phyloP scores from a whole-genome alignment of 2,113 vertebrate genomes.

The Gila orcuttii region DNA sequence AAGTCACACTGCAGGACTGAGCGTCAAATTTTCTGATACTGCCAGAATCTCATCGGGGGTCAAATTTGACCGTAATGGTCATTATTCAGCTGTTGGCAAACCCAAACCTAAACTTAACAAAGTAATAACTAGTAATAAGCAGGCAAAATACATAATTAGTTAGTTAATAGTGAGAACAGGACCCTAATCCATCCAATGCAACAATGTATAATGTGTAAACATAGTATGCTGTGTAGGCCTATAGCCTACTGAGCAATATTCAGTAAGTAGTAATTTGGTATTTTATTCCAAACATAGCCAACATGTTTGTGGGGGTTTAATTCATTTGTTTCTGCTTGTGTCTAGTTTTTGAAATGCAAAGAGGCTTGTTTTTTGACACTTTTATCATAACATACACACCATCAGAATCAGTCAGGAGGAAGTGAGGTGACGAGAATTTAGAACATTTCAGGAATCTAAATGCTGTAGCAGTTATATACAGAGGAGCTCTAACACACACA shows the following conservation, averaged over 20 bases:
- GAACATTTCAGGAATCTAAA: slow-evolving; percentile 51
- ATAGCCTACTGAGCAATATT: background rate
- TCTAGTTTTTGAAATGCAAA: background rate
- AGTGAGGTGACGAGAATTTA: slow-evolving; percentile 30
- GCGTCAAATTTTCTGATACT: too few relatives aligned
- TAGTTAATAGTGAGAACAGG: too few relatives aligned
- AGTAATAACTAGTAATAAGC: too few relatives aligned
- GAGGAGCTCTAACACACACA: background rate
- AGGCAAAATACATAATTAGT: too few relatives aligned
- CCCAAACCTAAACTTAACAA: too few relatives aligned
- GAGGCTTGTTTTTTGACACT: slow-evolving; percentile 7
- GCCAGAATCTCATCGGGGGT: too few relatives aligned
- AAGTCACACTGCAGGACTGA: too few relatives aligned
- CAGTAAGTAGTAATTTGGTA: background rate
- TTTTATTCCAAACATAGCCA: background rate
- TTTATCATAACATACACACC: background rate
- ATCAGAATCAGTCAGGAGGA: slow-evolving; percentile 37
- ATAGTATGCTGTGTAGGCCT: background rate
- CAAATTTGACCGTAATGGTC: too few relatives aligned
- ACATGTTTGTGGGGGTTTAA: background rate
- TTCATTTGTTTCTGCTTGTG: background rate
- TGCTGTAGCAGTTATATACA: slow-evolving; percentile 42
- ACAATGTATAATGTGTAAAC: background rate
- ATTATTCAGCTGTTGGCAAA: too few relatives aligned
- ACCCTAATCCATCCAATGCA: too few relatives aligned